phyloP scores from a whole-genome alignment of 2,113 vertebrate genomes.

The Leptocoma aspasia region DNA sequence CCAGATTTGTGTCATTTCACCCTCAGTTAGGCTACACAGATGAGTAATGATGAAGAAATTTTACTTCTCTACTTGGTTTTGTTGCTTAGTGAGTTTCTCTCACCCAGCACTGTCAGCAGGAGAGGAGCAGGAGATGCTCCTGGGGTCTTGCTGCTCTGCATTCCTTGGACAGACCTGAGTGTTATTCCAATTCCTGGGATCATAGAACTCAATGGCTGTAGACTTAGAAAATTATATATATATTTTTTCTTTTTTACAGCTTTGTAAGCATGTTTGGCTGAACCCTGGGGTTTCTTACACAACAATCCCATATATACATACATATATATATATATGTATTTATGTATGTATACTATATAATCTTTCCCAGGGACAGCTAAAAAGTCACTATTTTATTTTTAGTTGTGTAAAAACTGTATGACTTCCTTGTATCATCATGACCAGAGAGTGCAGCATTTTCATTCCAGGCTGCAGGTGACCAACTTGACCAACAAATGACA shows the following conservation, averaged over 20 bases:
- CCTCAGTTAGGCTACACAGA: neutral
- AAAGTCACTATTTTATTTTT: constrained; percentile 14
- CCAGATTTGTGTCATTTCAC: neutral
- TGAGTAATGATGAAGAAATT: neutral
- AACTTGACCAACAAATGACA: neutral
- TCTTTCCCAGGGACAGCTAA: constrained; percentile 9
- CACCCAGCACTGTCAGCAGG: neutral
- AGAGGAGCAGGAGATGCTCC: neutral
- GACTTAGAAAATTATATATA: neutral
- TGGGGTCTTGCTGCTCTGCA: neutral
- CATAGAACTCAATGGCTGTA: neutral
- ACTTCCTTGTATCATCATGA: neutral
- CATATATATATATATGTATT: neutral
- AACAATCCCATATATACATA: neutral
- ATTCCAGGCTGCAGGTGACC: neutral
- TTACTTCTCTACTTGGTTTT: neutral
- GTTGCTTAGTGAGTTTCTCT: neutral
- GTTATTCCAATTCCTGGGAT: neutral
- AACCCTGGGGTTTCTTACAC: neutral
- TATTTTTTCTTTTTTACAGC: neutral
- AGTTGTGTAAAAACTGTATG: constrained; percentile 35
- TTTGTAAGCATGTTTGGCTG: constrained; percentile 53
- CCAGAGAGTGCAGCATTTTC: neutral
- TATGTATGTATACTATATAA: neutral
- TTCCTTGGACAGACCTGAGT: neutral